Base-by-base conservation (phyloP, 2,888 invertebrate genomes). In the Odontomyia ornata region DNA sequence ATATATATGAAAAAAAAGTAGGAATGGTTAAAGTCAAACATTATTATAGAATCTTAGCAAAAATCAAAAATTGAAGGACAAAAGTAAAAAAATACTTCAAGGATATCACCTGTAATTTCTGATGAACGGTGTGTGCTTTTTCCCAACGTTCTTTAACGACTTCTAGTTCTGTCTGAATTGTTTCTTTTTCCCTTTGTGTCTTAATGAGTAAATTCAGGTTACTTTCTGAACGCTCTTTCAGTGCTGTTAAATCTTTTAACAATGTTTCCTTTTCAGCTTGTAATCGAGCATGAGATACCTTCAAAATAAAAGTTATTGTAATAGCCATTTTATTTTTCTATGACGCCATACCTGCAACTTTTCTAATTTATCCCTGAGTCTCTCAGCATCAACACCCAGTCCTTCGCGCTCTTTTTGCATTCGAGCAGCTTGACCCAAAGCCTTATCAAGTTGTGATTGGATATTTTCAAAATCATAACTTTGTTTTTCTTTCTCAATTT, bases 321-420 rank as follows among this genome's bases (percentile, higher is more conserved):
- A 5, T 3, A 25, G 5, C 21, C 15, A 52, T 23, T 60, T 60
- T 5, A 60, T 23, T 60, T n/a, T n/a, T n/a, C n/a, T n/a, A n/a
- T 5, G 36, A 36, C 3, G 9, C 77, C 80, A 83, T 86, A 95
- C 95, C 91, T 96, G 95, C 77, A 93, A 91, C 85, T 96, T 96
- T 81, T 97, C 96, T 83, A 93, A 91, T 88, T 96, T 97, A 84
- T 96, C 96, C 81, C 93, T 91, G 84, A 95, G 90, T 81, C 96
- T 90, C 85, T 96, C 96, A 77, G 92, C 91, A 82, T 97, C 97
- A 80, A 94, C 85, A 83, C 94, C 93, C 28, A 94, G 91, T 1
- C 93, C 91, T 86, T 97, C 97, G 75, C 95, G 90, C 86, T 97
- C 97, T 86, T 96, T 96, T 87, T 96, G 96, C 83, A 96, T 91